phyloP scores from a whole-genome alignment of 2,113 vertebrate species.

The Narcine bancroftii region DNA sequence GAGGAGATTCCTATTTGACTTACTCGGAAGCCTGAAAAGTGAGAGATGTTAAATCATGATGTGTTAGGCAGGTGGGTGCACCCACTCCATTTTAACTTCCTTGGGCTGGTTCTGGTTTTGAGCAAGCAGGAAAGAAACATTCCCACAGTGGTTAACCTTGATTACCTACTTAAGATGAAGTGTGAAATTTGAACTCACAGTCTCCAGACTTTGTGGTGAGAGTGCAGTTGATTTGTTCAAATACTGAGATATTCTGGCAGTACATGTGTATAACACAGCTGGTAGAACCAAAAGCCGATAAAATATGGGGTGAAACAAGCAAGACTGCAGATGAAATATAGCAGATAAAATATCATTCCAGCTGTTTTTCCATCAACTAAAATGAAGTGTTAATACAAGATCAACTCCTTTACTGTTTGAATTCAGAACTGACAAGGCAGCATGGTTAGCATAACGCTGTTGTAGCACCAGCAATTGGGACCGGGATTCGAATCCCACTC shows the following conservation, averaged over 20 bases:
- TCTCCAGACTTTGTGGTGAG: neutral
- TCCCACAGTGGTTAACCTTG: neutral
- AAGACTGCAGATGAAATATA: too few species aligned
- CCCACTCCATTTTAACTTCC: slow-evolving; percentile 2
- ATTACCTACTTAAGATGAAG: neutral
- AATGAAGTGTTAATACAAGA: neutral
- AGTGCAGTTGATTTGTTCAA: neutral
- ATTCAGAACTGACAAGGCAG: too few species aligned
- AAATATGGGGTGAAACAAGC: too few species aligned
- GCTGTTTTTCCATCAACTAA: neutral
- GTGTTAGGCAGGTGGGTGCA: too few species aligned
- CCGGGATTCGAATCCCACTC: too few species aligned
- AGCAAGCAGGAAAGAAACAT: neutral
- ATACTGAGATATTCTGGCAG: neutral
- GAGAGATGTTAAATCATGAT: too few species aligned
- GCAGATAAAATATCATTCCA: neutral
- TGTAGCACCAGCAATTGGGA: too few species aligned
- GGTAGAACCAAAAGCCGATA: neutral
- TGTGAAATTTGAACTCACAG: neutral
- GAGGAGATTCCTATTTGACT: too few species aligned
- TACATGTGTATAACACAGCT: neutral
- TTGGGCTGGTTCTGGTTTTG: neutral
- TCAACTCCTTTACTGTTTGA: neutral
- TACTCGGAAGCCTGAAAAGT: too few species aligned
- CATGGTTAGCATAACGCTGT: too few species aligned